Conservation (phyloP, 2,797 vertebrate species). For the Rousettus madagascariensis region DNA sequence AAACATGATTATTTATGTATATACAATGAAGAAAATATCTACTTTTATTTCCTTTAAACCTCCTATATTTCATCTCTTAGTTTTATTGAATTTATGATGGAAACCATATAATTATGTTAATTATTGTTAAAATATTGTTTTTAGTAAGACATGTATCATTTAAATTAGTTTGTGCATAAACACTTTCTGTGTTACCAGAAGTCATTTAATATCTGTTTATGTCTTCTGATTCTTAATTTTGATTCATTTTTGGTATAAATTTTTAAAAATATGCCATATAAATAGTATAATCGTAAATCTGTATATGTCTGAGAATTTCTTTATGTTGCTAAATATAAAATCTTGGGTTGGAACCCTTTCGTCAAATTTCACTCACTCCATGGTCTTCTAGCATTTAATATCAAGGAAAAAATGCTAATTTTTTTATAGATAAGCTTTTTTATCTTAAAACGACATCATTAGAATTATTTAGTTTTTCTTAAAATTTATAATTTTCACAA, state of each 20-base stretch:
- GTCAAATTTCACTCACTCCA: background rate
- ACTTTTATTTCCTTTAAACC: constrained; percentile 18
- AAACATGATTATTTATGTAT: background rate
- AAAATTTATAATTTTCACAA: background rate
- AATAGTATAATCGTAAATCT: background rate
- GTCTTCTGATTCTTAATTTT: background rate
- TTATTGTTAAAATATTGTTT: constrained; percentile 15
- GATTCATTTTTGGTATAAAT: background rate
- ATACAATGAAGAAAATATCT: background rate
- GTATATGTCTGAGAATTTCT: background rate
- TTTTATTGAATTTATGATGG: constrained; percentile 4
- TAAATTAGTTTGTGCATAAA: background rate
- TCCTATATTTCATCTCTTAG: background rate
- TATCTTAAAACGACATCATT: background rate
- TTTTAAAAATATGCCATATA: background rate
- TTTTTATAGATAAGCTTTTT: constrained; percentile 14
- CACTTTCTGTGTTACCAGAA: background rate
- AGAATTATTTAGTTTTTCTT: background rate
- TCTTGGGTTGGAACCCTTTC: background rate
- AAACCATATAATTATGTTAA: background rate
- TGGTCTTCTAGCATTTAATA: background rate
- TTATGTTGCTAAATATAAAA: background rate
- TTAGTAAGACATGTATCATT: background rate
- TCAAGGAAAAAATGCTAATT: background rate
- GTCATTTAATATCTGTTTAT: background rate